A percentile compares a stretch with the other conserved stretches of the same genome.
Evolutionary conservation across 2,113 vertebrate genomes (phyloP).

Genomic region (Carassius auratus): DNA sequence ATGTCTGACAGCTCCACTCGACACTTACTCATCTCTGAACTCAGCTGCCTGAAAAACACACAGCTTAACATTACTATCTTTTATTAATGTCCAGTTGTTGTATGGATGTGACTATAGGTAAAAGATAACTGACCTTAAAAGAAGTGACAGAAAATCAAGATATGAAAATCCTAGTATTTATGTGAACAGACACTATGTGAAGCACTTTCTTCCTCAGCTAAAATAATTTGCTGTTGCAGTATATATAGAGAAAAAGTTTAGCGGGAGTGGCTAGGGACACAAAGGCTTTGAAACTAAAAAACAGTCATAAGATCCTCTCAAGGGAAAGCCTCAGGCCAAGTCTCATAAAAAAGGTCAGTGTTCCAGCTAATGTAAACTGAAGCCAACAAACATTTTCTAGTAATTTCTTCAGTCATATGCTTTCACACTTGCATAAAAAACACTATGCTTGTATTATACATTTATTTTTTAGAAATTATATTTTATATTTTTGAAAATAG

Average conservation of each 20-base stretch:
- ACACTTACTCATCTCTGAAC: conserved; percentile 79
- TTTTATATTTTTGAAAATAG: not conserved
- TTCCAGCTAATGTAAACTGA: not conserved
- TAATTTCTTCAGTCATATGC: not conserved
- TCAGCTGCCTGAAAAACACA: conserved; percentile 75
- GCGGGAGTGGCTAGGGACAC: conserved; percentile 39
- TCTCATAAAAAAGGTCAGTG: not conserved
- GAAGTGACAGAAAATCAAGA: not conserved
- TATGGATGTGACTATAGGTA: not conserved
- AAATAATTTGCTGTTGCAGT: not conserved
- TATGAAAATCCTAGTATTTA: not conserved
- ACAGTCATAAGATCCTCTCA: conserved; percentile 63
- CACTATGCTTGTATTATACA: not conserved
- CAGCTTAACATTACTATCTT: not conserved
- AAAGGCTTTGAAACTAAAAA: conserved; percentile 23
- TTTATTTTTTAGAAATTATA: not conserved
- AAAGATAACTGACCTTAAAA: not conserved
- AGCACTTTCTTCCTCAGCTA: not conserved
- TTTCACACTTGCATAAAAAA: not conserved
- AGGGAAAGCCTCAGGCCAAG: conserved; percentile 7
- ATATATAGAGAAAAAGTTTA: conserved; percentile 30
- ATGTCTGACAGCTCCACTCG: conserved; percentile 78
- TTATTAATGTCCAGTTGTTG: not conserved
- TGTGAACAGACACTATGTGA: not conserved
- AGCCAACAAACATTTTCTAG: not conserved